Evolutionary conservation across 2,797 vertebrate genomes (phyloP).

Genomic region (Nyctibius grandis): DNA sequence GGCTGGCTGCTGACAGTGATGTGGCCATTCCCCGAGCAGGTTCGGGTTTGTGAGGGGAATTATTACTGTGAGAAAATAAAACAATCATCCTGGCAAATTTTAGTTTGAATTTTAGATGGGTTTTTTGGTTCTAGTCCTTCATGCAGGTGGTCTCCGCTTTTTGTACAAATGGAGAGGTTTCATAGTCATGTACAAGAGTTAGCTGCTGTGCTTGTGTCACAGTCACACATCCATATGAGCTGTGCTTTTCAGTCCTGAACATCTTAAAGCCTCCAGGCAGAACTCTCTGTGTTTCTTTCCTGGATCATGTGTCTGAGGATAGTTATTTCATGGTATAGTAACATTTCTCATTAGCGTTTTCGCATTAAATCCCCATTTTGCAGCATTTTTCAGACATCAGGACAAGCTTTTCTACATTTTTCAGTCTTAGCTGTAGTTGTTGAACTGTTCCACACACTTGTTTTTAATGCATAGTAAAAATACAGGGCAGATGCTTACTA

Average conservation of each 20-base stretch:
- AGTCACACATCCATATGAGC: neutral
- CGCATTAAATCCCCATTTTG: neutral
- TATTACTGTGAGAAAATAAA: neutral
- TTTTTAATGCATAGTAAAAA: neutral
- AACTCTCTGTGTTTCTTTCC: neutral
- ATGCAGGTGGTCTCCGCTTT: neutral
- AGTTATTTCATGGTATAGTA: neutral
- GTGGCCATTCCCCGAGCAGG: neutral
- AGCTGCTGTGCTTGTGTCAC: neutral
- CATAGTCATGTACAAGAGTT: rapidly evolving
- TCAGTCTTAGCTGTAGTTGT: neutral
- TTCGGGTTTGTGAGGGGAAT: neutral
- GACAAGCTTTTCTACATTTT: neutral
- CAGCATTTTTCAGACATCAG: neutral
- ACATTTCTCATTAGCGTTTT: neutral
- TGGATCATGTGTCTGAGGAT: neutral
- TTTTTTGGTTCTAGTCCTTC: neutral
- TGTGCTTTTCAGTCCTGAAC: neutral
- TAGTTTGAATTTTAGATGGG: neutral
- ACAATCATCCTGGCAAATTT: neutral
- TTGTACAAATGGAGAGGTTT: neutral
- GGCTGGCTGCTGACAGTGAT: neutral
- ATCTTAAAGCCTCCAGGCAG: neutral
- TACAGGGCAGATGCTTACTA: neutral
- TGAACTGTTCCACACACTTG: neutral